Conservation (phyloP, 2,888 invertebrate species). For the Oligia latruncula region DNA sequence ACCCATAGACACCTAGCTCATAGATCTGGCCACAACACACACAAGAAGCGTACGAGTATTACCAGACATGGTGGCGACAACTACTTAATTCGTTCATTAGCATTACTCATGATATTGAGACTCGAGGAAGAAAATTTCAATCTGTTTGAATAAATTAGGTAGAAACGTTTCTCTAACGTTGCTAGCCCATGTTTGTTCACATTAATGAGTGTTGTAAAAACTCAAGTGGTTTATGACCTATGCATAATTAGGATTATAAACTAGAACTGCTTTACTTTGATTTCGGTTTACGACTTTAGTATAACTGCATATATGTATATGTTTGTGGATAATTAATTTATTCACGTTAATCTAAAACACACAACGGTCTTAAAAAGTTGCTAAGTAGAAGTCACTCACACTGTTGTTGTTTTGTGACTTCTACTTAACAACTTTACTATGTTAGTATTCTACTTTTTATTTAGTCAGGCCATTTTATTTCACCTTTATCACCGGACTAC, state of each 20-base stretch:
- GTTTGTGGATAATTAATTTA: slow-evolving; percentile 38
- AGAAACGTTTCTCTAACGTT: neutral
- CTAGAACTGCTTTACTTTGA: slow-evolving; percentile 25
- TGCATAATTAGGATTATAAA: slow-evolving; percentile 3
- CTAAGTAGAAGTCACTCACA: neutral
- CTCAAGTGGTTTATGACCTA: slow-evolving; percentile 52
- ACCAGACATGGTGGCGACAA: neutral
- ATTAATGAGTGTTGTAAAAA: slow-evolving; percentile 45
- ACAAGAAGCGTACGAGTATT: neutral
- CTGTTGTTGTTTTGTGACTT: too few relatives aligned
- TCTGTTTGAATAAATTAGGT: neutral
- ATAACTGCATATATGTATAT: slow-evolving; percentile 36
- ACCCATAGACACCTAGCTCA: too few relatives aligned
- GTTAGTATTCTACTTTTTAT: neutral
- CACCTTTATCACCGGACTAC: too few relatives aligned
- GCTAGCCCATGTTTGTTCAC: slow-evolving; percentile 23
- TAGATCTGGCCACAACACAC: neutral
- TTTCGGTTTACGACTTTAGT: slow-evolving; percentile 44
- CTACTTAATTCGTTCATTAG: neutral
- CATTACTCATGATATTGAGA: neutral
- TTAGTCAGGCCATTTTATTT: neutral
- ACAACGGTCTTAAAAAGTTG: neutral
- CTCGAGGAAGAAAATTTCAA: neutral
- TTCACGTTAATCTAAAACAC: slow-evolving; percentile 14
- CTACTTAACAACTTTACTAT: too few relatives aligned